Percentiles rank a stretch among this genome's conserved stretches.
Conservation (phyloP, 2,113 vertebrate genomes). For the Paramormyrops kingsleyae region DNA sequence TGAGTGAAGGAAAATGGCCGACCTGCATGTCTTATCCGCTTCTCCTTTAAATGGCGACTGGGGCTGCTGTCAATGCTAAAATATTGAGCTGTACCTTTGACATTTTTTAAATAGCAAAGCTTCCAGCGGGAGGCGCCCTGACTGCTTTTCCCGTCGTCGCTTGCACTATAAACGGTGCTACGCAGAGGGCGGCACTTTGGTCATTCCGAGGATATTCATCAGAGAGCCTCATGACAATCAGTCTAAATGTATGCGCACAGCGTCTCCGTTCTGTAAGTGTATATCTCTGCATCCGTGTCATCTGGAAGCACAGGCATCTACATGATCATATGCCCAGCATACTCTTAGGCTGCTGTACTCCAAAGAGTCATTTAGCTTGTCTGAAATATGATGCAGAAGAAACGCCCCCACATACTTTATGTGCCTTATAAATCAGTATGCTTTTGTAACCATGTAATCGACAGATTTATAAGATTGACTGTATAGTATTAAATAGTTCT, state of each 20-base stretch:
- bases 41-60: neutral
- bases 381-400: neutral
- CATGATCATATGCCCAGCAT: neutral
- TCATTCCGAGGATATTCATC: neutral
- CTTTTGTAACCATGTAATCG: neutral
- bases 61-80: neutral
- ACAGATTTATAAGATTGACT: neutral
- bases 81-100: conserved; percentile 4
- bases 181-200: neutral
- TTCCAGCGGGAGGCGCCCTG: neutral
- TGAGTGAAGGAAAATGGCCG: conserved; percentile 21
- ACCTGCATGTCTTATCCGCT: neutral
- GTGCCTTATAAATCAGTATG: neutral
- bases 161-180: neutral
- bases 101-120: neutral
- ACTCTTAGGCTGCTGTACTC: neutral
- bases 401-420: neutral
- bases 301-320: neutral
- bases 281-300: neutral
- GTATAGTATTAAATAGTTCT: neutral
- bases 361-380: neutral
- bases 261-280: neutral
- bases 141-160: neutral
- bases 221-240: neutral
- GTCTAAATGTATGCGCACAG: neutral